Evolutionary conservation across 2,797 vertebrate species (phyloP).

Genomic region (Tinamus major): DNA sequence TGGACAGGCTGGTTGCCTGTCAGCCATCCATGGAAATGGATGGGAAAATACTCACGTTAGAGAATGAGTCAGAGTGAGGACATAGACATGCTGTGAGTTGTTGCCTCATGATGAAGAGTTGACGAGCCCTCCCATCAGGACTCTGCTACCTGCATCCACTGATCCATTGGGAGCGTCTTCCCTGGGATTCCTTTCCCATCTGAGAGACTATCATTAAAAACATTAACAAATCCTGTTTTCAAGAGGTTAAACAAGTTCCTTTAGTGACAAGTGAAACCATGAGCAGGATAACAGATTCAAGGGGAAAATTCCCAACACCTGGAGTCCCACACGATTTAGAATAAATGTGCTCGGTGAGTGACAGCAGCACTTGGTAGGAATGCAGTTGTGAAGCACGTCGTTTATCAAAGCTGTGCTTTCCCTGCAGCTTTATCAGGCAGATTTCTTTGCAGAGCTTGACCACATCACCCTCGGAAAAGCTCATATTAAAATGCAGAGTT

Average conservation of each 20-base stretch:
- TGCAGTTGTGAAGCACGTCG: background rate
- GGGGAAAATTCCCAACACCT: slow-evolving; percentile 12
- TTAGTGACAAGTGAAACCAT: background rate
- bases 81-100: background rate
- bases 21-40: background rate
- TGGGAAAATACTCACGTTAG: background rate
- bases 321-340: background rate
- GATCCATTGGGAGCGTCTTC: background rate
- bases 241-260: background rate
- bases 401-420: background rate
- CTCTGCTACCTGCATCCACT: background rate
- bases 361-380: slow-evolving; percentile 41
- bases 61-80: background rate
- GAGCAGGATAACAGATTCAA: background rate
- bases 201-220: background rate
- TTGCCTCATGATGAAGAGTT: too few relatives aligned
- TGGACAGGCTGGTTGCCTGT: background rate
- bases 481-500: background rate
- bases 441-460: background rate
- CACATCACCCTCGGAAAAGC: background rate
- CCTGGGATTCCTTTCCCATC: background rate
- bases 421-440: background rate
- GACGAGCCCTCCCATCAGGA: background rate
- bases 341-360: slow-evolving; percentile 21
- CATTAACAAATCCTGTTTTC: background rate